Conservation (phyloP, 2,888 invertebrate genomes). For the Caenorhabditis wallacei region DNA sequence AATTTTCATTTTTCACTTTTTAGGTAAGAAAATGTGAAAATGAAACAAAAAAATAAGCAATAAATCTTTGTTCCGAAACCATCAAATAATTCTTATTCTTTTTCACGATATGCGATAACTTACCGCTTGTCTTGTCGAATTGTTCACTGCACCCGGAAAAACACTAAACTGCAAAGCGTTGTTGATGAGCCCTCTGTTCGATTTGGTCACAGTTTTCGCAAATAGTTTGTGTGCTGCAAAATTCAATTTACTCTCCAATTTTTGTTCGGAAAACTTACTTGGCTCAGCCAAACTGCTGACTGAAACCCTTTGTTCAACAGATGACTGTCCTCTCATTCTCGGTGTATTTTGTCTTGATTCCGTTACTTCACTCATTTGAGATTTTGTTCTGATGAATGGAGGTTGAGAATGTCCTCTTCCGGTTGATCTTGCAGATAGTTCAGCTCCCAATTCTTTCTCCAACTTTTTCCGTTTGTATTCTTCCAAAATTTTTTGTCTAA, state of each 20-base stretch:
- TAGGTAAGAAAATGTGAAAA: no score
- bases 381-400: constrained; percentile 81
- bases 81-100: no score
- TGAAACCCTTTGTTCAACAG: constrained; percentile 67
- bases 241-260: neutral
- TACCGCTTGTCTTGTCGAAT: constrained; percentile 77
- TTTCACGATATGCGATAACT: no score
- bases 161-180: constrained; percentile 99
- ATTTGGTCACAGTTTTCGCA: constrained; percentile 97
- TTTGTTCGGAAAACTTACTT: constrained; percentile 57
- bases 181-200: constrained; percentile 95
- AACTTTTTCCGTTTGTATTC: constrained; percentile 82
- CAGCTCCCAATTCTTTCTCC: constrained; percentile 79
- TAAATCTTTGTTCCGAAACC: no score
- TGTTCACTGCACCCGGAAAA: constrained; percentile 94
- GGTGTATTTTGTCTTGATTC: constrained; percentile 64
- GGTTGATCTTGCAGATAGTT: constrained; percentile 67
- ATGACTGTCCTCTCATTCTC: constrained; percentile 69
- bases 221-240: constrained; percentile 93
- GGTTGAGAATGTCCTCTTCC: constrained; percentile 79
- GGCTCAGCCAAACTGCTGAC: constrained; percentile 72
- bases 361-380: constrained; percentile 72
- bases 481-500: constrained; percentile 80
- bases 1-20: no score
- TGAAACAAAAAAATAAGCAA: no score